phyloP scores from a whole-genome alignment of 2,797 vertebrate species.

The Semotilus atromaculatus region DNA sequence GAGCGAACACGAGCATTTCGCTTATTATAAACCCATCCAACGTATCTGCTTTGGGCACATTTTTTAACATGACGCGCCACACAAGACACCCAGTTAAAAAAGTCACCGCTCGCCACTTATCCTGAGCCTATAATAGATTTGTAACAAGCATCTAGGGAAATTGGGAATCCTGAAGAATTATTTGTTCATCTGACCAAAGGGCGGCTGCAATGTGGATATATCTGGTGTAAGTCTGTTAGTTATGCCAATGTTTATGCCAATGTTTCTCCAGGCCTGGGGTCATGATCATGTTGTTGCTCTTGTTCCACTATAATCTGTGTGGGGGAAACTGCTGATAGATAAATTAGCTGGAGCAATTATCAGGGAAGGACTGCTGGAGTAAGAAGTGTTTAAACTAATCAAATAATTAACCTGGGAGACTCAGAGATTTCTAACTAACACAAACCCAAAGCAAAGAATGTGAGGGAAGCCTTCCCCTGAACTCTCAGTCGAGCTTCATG shows the following conservation, averaged over 20 bases:
- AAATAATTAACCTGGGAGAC: slow-evolving; percentile 53
- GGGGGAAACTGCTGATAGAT: slow-evolving; percentile 56
- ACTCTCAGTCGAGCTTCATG: background rate
- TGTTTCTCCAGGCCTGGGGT: background rate
- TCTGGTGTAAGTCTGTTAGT: slow-evolving; percentile 6
- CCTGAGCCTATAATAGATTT: background rate
- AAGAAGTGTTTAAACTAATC: slow-evolving; percentile 52
- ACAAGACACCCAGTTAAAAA: too few species aligned
- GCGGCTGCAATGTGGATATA: background rate
- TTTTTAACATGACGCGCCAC: too few species aligned
- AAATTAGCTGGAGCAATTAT: slow-evolving; percentile 47
- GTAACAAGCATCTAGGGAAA: background rate
- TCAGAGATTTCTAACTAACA: slow-evolving; percentile 32
- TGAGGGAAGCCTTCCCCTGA: background rate
- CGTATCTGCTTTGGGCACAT: too few species aligned
- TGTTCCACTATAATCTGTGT: slow-evolving; percentile 11
- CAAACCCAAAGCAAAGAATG: slow-evolving; percentile 2
- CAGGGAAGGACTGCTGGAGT: slow-evolving; percentile 49
- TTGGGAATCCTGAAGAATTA: background rate
- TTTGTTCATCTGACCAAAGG: background rate
- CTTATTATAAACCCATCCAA: too few species aligned
- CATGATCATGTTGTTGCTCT: background rate
- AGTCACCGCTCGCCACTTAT: too few species aligned
- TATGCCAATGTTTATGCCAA: slow-evolving; percentile 5
- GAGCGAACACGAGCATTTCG: too few species aligned